Conservation (phyloP, 1,140 invertebrate genomes). For the Halotydeus destructor region DNA sequence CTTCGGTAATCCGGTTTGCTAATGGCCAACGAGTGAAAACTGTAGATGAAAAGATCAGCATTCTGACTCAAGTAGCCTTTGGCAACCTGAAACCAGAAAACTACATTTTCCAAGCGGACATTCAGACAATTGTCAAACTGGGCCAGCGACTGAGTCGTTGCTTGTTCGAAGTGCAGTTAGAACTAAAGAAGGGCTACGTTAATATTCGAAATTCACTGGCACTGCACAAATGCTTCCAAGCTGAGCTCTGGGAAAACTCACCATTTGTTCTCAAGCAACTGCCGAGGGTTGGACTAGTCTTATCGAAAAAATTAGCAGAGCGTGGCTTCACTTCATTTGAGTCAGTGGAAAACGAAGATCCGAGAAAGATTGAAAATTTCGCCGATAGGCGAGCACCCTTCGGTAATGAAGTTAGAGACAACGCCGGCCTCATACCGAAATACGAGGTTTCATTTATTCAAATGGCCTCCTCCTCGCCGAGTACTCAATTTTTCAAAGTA, state of each 20-base stretch:
- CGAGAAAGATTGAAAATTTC: conserved; percentile 45
- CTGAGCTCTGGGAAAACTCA: conserved; percentile 50
- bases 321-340: conserved; percentile 43
- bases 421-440: not conserved
- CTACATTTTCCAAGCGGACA: conserved; percentile 42
- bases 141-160: conserved; percentile 44
- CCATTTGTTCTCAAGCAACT: conserved; percentile 43
- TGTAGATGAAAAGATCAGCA: conserved; percentile 41
- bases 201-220: conserved; percentile 26
- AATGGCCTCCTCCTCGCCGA: not conserved
- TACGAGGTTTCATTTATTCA: not conserved
- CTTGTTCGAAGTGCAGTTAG: conserved; percentile 23
- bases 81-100: conserved; percentile 40
- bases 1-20: conserved; percentile 33
- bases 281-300: conserved; percentile 39
- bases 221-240: conserved; percentile 20
- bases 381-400: conserved; percentile 31
- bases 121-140: conserved; percentile 40
- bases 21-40: conserved; percentile 27
- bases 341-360: conserved; percentile 38
- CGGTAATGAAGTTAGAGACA: conserved; percentile 18
- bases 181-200: conserved; percentile 16
- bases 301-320: conserved; percentile 38
- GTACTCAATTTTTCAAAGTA: not conserved
- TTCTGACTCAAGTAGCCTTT: conserved; percentile 47